Evolutionary conservation across 2,113 vertebrate species (phyloP).

Genomic region (Pandion haliaetus): DNA sequence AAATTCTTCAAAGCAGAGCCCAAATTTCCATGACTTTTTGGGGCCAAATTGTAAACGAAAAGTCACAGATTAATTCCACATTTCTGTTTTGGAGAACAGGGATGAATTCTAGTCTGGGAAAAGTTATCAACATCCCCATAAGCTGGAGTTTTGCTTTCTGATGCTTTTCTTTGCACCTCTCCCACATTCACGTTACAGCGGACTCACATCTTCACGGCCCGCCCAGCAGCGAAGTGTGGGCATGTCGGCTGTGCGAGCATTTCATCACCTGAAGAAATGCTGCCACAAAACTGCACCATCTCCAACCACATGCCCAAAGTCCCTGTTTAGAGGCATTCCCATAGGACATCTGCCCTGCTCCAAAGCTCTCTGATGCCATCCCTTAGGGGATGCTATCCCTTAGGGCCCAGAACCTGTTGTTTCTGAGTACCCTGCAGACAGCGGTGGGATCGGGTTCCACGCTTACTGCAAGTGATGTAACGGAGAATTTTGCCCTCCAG

Average conservation of each 20-base stretch:
- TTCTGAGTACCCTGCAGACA: not conserved
- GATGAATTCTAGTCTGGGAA: not conserved
- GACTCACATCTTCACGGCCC: fast-evolving
- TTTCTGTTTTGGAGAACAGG: not conserved
- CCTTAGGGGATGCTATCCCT: no score
- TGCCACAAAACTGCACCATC: not conserved
- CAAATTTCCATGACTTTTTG: not conserved
- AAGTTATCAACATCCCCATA: not conserved
- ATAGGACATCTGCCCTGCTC: not conserved
- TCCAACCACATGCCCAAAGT: not conserved
- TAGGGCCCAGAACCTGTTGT: not conserved
- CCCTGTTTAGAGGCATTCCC: not conserved
- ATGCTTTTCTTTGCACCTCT: not conserved
- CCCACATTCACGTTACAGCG: not conserved
- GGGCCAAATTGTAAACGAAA: not conserved
- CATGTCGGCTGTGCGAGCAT: fast-evolving
- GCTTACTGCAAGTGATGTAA: not conserved
- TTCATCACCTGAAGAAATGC: not conserved
- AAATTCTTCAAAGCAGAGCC: not conserved
- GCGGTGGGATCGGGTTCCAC: fast-evolving
- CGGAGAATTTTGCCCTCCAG: not conserved
- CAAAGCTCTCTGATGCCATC: not conserved
- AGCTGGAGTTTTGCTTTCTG: not conserved
- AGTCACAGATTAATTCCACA: not conserved
- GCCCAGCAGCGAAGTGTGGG: not conserved